Conservation (phyloP, 2,888 invertebrate genomes). For the Autographa gamma region DNA sequence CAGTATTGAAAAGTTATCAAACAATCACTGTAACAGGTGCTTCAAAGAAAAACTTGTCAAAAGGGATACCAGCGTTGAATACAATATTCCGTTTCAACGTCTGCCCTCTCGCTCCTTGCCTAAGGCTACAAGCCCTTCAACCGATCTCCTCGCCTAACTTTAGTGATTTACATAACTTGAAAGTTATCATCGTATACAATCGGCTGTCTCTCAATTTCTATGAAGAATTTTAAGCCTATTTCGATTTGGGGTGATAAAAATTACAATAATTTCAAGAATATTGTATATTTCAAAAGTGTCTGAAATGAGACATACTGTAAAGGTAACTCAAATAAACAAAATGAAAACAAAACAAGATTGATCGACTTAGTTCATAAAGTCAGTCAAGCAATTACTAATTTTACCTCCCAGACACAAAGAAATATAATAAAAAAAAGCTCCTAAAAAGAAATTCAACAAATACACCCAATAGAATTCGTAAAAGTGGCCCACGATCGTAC, state of each 20-base stretch:
- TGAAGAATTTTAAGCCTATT: slow-evolving; percentile 7
- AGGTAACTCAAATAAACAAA: background rate
- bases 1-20: slow-evolving; percentile 50
- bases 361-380: slow-evolving; percentile 1
- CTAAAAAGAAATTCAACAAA: background rate
- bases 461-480: slow-evolving; percentile 19
- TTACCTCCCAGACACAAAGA: background rate
- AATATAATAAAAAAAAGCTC: slow-evolving; percentile 4
- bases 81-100: slow-evolving; percentile 59
- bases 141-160: slow-evolving; percentile 55
- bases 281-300: background rate
- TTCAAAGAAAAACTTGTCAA: slow-evolving; percentile 64
- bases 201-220: slow-evolving; percentile 26
- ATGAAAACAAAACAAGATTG: background rate
- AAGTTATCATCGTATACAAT: slow-evolving; percentile 41
- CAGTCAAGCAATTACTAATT: slow-evolving; percentile 4
- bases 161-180: slow-evolving; percentile 59
- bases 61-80: slow-evolving; percentile 56
- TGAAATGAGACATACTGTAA: background rate
- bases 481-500: slow-evolving; percentile 16
- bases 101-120: slow-evolving; percentile 14
- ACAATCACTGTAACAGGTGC: slow-evolving; percentile 60
- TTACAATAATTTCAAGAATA: background rate
- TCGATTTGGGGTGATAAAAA: background rate
- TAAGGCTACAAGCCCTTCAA: slow-evolving; percentile 49